Evolutionary conservation across 37 sponge, comb jelly and placozoan genomes (phyloP).

Genomic region (Ianthella basta): DNA sequence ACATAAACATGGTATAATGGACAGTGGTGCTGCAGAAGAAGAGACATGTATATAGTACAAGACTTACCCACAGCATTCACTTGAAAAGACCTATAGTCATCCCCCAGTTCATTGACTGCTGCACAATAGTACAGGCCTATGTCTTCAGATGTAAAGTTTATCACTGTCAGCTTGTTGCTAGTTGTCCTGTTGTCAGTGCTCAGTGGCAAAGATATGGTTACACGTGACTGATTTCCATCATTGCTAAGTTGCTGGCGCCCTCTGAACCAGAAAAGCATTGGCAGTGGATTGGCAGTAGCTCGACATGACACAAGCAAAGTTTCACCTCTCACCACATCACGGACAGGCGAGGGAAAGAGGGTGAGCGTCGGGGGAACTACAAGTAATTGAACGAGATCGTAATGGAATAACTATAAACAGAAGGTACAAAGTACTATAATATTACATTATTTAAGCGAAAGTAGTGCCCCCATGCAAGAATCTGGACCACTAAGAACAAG

Average conservation of each 20-base stretch:
- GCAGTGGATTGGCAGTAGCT: neutral
- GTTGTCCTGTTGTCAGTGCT: neutral
- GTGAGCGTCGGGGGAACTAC: slow-evolving; percentile 11
- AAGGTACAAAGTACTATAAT: no score
- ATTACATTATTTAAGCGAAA: no score
- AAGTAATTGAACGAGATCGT: neutral
- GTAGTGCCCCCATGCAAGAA: no score
- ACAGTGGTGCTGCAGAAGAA: neutral
- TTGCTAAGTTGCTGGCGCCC: neutral
- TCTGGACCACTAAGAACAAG: no score
- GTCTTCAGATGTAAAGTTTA: neutral
- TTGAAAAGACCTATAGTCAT: neutral
- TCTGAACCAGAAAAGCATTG: neutral
- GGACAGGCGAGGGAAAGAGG: neutral
- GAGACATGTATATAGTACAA: neutral
- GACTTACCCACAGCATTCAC: neutral
- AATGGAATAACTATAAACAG: neutral
- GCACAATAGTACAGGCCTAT: neutral
- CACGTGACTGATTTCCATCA: neutral
- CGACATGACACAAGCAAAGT: neutral
- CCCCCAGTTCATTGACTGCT: neutral
- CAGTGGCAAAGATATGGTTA: no score
- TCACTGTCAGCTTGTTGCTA: neutral
- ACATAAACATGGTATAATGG: no score
- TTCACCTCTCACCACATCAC: neutral